Conservation (phyloP, 2,888 invertebrate species). For the Acanthococcus lagerstroemiae region DNA sequence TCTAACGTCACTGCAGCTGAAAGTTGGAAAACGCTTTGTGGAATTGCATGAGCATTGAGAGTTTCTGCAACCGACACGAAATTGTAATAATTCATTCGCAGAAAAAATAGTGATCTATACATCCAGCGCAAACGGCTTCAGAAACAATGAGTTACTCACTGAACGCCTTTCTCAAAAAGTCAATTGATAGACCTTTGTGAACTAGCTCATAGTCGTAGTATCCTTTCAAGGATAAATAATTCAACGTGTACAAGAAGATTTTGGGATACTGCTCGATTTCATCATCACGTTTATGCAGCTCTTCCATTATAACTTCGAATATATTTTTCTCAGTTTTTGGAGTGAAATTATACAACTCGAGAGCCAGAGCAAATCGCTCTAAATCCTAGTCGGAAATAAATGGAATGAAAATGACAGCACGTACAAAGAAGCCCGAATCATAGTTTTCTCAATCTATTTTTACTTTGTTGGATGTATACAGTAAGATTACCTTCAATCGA, state of each 20-base stretch:
- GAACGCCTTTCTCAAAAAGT: not conserved
- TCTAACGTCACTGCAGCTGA: not conserved
- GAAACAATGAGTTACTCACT: not conserved
- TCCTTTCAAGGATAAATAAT: slow-evolving; percentile 24
- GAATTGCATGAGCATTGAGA: not conserved
- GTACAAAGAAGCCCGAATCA: not conserved
- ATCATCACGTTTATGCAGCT: slow-evolving; percentile 18
- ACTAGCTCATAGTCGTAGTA: slow-evolving; percentile 10
- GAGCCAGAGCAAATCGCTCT: slow-evolving; percentile 26
- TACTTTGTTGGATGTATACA: not conserved
- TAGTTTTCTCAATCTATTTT: not conserved
- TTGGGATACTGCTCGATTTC: slow-evolving; percentile 20
- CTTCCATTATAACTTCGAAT: slow-evolving; percentile 21
- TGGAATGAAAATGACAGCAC: not conserved
- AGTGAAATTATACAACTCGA: slow-evolving; percentile 27
- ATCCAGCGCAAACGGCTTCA: not conserved
- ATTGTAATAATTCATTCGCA: not conserved
- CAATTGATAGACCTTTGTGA: not conserved
- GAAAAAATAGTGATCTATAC: not conserved
- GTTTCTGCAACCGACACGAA: not conserved
- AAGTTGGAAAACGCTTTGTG: not conserved
- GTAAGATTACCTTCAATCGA: slow-evolving; percentile 27
- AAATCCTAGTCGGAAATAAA: slow-evolving; percentile 24
- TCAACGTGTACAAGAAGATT: slow-evolving; percentile 12
- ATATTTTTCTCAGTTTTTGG: slow-evolving; percentile 25